A percentile compares a stretch with the other conserved stretches of the same genome.
Evolutionary conservation across 2,113 vertebrate species (phyloP).

Genomic region (Pachyramphus minor): DNA sequence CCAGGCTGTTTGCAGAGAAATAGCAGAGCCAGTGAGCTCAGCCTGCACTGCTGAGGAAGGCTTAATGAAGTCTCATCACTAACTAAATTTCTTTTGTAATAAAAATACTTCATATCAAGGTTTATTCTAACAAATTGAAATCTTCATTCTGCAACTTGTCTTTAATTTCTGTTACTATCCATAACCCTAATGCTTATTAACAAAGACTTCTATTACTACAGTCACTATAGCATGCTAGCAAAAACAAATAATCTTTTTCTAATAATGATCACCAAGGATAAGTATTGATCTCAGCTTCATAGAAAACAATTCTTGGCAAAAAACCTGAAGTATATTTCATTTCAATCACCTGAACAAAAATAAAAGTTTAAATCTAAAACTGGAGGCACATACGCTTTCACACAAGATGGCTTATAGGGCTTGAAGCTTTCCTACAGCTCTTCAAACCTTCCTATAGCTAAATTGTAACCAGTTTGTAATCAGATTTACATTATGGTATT

Average conservation of each 20-base stretch:
- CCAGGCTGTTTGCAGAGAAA: neutral
- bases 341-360: neutral
- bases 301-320: neutral
- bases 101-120: neutral
- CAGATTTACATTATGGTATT: neutral
- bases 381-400: neutral
- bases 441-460: neutral
- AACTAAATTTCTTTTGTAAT: neutral
- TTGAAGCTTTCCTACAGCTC: neutral
- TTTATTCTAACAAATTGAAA: neutral
- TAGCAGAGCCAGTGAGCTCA: neutral
- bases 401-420: neutral
- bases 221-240: neutral
- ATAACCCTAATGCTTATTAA: neutral
- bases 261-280: neutral
- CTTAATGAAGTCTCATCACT: neutral
- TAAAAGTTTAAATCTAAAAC: neutral
- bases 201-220: neutral
- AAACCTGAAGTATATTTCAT: neutral
- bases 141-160: neutral
- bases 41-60: neutral
- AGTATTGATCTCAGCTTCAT: neutral
- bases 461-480: neutral
- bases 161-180: neutral
- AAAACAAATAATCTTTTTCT: neutral